These are phyloP conservation scores for Troglohyphantes excavatus DNA, from an alignment of 2,888 invertebrate species.

Conservation along the genomic window DNA sequence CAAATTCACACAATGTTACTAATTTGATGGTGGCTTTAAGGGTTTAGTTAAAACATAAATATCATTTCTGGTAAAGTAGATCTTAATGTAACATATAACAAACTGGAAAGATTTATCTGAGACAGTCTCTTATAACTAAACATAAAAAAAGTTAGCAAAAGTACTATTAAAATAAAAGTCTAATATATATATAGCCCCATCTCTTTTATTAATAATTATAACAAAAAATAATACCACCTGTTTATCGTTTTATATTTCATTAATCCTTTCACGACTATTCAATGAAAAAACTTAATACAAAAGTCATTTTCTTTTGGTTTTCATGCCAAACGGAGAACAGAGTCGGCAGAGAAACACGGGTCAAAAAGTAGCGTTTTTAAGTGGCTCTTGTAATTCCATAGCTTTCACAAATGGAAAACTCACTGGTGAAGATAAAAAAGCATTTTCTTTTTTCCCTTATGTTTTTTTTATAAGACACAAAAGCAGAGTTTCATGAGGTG, in stretches of 20 bases:
- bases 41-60: too few species aligned
- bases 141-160: too few species aligned
- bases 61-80: too few species aligned
- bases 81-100: too few species aligned
- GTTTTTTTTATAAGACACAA: background rate
- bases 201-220: too few species aligned
- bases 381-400: constrained; percentile 67
- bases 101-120: too few species aligned
- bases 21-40: too few species aligned
- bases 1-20: too few species aligned
- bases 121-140: too few species aligned
- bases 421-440: constrained; percentile 4
- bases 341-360: constrained; percentile 15
- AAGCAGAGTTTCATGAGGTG: constrained; percentile 16
- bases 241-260: background rate
- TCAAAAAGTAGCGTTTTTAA: constrained; percentile 60
- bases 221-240: too few species aligned
- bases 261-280: background rate
- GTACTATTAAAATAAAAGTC: too few species aligned
- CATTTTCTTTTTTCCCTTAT: background rate
- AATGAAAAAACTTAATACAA: background rate
- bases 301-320: constrained; percentile 6
- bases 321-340: background rate
- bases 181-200: too few species aligned
- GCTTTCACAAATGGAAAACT: constrained; percentile 50